phyloP scores from a whole-genome alignment of 2,888 invertebrate genomes.

The Adineta ricciae region DNA sequence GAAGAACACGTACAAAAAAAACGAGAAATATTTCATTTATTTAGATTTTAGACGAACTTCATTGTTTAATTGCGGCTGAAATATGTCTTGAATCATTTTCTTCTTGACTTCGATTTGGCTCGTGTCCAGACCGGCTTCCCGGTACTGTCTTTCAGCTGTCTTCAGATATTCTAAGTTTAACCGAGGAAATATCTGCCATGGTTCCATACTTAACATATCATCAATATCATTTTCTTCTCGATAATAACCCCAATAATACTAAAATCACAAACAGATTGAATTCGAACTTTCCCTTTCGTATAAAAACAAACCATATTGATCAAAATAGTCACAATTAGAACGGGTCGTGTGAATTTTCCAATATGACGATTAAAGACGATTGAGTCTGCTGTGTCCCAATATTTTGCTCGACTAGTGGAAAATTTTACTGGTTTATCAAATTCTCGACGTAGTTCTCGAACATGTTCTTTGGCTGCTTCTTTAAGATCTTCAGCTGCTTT shows the following conservation, averaged over 20 bases:
- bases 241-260: constrained; percentile 1
- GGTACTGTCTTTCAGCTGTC: constrained; percentile 12
- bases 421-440: constrained; percentile 14
- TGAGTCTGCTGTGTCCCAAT: constrained; percentile 8
- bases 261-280: not conserved
- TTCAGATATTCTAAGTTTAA: not conserved
- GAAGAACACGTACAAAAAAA: too few species aligned
- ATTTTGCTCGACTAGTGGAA: not conserved
- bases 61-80: not conserved
- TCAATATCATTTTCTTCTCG: constrained; percentile 18
- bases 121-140: constrained; percentile 13
- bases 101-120: not conserved
- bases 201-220: not conserved
- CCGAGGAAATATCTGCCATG: constrained; percentile 16
- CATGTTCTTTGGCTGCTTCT: constrained; percentile 2
- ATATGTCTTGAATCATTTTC: not conserved
- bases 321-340: not conserved
- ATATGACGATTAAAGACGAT: not conserved
- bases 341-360: constrained; percentile 12
- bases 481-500: not conserved
- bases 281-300: not conserved
- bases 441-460: not conserved
- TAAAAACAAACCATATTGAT: not conserved
- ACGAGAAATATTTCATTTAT: not conserved
- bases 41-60: not conserved